Evolutionary conservation across 2,113 vertebrate genomes (phyloP), one percentile per base, ranked within the genome.

Genomic region (Pleuronectes platessa): DNA sequence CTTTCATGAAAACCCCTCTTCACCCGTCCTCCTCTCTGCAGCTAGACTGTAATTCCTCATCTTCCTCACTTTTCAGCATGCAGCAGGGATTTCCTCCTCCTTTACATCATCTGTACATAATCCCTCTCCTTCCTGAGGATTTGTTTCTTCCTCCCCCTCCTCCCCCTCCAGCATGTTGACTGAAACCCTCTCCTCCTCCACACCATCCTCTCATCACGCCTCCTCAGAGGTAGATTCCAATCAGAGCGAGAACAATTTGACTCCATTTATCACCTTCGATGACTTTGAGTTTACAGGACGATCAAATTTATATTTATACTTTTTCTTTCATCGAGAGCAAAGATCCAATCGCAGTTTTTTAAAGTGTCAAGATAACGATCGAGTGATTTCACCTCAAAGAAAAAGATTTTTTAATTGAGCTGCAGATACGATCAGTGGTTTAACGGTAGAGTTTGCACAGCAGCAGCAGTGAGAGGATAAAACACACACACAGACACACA

Each of bases 401-500:
- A 61, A 68, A 74, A 61, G 47, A 40, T 61, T 85, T 88, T 31
- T 88, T 74, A 86, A 86, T 78, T 81, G 80, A 79, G 83, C 74
- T 40, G 79, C 61, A 83, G 87, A 90, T 84, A 73, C 10, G 5
- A 87, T 85, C 89, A 53, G 66, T n/a, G 89, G 76, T 82, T 86
- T 73, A 86, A 73, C 27, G 61, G 56, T 13, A 76, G 76, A 71
- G 76, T 71, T 87, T 79, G 82, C 78, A 78, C 83, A 27, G 78
- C 70, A 59, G 82, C 68, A 61, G 24, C 15, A 58, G 54, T 6
- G 23, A 37, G 35, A 37, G 35, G n/a, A 20, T 21, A 14, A 14
- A 2, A 53, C 18, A 7, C 23, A 0, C 15, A 56, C 60, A 47
- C 62, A 68, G 64, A 70, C 47, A 85, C 73, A 78, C 67, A 82